Evolutionary conservation across 2,113 vertebrate species (phyloP), one percentile per base, ranked within the genome.

Genomic region (Sinocyclocheilus maitianheensis): DNA sequence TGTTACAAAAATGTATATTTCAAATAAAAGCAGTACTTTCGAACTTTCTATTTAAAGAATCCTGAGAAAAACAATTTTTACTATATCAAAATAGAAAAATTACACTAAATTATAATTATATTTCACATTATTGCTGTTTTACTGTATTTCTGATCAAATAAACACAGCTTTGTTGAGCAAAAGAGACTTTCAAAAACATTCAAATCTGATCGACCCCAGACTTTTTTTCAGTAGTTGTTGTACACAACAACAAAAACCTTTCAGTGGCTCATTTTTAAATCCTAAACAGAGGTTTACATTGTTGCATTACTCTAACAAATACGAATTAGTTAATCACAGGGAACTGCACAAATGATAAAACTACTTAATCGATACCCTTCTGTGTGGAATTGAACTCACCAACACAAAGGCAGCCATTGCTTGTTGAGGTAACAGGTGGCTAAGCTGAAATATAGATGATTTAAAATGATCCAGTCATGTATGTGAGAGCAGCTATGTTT

Each of bases 401-500:
- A 86, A 89, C 34, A 90, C 84, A 83, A 90, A 90, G 74, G 87
- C 87, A 85, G 89, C 82, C 89, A 90, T 90, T 24, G 88, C n/a
- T 84, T 67, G 79, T 26, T 88, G 80, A 81, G 37, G 76, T 58
- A 63, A 84, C 80, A 74, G 77, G 69, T 87, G 67, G 37, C 67
- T 55, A 77, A 87, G 58, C 8, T 77, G 55, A 69, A 43, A 48
- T 51, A 20, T 34, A 40, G 5, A 60, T 16, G 7, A 60, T 63
- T 20, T 26, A 6, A 76, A 75, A 63, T 80, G 86, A 77, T 74
- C 48, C 77, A 78, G 53, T 53, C 8, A 34, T 63, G 55, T 84
- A 69, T 78, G 46, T 13, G 22, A 37, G 30, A 77, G 51, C n/a
- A 60, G 24, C 74, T 78, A 9, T 81, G 91, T 94, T 93, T 92